Percentiles rank a stretch among this genome's conserved stretches.
phyloP scores from a whole-genome alignment of 2,888 invertebrate species.

The Hoplodrina blanda region DNA sequence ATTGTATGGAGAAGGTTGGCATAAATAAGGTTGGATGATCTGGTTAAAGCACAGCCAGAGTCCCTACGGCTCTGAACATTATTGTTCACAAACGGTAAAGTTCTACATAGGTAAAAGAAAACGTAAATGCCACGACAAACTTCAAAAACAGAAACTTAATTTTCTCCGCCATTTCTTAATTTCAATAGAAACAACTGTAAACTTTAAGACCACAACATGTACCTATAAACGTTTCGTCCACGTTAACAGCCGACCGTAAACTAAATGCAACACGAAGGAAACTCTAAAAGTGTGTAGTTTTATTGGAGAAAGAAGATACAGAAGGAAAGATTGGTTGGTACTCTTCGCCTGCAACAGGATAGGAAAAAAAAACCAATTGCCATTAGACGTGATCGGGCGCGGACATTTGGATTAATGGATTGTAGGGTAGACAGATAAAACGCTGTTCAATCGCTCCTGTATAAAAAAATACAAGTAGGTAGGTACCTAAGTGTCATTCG shows the following conservation, averaged over 20 bases:
- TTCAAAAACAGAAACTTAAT: constrained; percentile 17
- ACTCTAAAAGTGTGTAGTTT: constrained; percentile 51
- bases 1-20: no score
- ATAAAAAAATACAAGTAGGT: constrained; percentile 29
- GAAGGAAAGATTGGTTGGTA: constrained; percentile 50
- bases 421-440: constrained; percentile 63
- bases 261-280: constrained; percentile 39
- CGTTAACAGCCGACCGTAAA: constrained; percentile 46
- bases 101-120: constrained; percentile 5
- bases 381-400: constrained; percentile 69
- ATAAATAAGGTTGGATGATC: no score
- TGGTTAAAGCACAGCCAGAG: no score
- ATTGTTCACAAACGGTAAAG: not conserved
- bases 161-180: constrained; percentile 3
- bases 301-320: constrained; percentile 45
- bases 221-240: constrained; percentile 19
- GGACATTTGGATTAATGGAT: constrained; percentile 74
- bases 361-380: constrained; percentile 65
- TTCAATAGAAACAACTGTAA: constrained; percentile 15
- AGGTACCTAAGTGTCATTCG: constrained; percentile 3
- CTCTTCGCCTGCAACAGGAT: constrained; percentile 37
- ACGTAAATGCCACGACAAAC: not conserved
- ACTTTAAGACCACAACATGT: constrained; percentile 23
- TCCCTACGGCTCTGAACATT: not conserved
- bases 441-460: constrained; percentile 64